A percentile compares a stretch with the other conserved stretches of the same genome.
phyloP scores from a whole-genome alignment of 2,113 vertebrate genomes.

The Nasalis larvatus region DNA sequence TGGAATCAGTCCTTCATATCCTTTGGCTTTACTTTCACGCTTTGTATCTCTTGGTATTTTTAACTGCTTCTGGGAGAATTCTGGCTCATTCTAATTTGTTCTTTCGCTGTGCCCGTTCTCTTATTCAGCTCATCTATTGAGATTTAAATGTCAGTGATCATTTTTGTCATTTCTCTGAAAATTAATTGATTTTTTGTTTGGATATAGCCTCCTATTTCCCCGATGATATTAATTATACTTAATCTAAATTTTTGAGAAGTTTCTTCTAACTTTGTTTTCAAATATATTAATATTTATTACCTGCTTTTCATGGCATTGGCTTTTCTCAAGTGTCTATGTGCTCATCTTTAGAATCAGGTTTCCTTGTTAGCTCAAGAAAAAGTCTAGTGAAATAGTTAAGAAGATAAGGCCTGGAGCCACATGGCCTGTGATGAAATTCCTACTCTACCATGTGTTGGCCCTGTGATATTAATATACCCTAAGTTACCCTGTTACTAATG shows the following conservation, averaged over 20 bases:
- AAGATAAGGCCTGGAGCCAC: background rate
- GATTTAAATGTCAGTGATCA: background rate
- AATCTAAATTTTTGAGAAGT: background rate
- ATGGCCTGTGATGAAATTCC: background rate
- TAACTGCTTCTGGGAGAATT: conserved; percentile 33
- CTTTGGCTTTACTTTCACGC: background rate
- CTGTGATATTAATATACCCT: background rate
- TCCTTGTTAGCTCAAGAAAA: background rate
- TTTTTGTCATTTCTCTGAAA: conserved; percentile 42
- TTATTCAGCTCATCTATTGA: background rate
- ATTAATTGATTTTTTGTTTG: background rate
- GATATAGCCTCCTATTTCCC: background rate
- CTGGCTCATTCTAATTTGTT: background rate
- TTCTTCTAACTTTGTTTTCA: background rate
- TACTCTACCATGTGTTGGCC: background rate
- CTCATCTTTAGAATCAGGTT: background rate
- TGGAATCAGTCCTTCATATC: background rate
- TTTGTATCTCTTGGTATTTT: background rate
- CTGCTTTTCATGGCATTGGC: background rate
- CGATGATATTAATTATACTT: background rate
- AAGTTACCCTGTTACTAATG: background rate
- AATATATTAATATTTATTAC: background rate
- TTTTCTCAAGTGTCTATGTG: background rate
- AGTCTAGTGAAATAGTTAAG: background rate
- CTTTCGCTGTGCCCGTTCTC: background rate